Percentiles rank a stretch among this genome's conserved stretches.
Conservation (phyloP, 2,888 invertebrate species). For the Platycnemis pennipes region DNA sequence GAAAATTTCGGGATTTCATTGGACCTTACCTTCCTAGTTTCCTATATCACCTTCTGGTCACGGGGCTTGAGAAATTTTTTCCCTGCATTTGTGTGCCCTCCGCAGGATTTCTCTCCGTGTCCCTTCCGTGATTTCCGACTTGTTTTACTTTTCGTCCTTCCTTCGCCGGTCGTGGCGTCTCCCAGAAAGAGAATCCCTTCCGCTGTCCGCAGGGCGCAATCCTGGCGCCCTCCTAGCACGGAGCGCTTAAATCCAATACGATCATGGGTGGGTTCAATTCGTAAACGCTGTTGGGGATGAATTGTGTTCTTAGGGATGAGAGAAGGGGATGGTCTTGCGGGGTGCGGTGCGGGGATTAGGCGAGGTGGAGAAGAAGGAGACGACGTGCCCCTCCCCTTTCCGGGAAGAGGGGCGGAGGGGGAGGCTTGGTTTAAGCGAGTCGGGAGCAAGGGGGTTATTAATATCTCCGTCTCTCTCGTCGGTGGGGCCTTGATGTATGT, state of each 20-base stretch:
- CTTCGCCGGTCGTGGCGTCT: background rate
- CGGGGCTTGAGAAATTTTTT: no score
- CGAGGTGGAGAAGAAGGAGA: background rate
- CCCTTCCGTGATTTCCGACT: no score
- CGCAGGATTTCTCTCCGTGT: no score
- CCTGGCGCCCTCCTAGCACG: background rate
- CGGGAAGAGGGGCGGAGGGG: background rate
- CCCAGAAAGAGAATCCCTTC: background rate
- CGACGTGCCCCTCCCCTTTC: background rate
- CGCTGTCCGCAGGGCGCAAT: background rate
- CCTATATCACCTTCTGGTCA: no score
- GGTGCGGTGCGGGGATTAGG: background rate
- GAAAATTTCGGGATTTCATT: no score
- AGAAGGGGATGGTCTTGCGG: background rate
- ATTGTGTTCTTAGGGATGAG: background rate
- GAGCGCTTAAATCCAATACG: conserved; percentile 19
- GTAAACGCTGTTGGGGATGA: conserved; percentile 8
- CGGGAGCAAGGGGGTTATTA: conserved; percentile 52
- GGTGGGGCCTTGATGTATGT: conserved; percentile 56
- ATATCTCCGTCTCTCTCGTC: conserved; percentile 63
- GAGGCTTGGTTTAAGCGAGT: conserved; percentile 15
- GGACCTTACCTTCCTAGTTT: no score
- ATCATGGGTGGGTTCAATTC: conserved; percentile 23
- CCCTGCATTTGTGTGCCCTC: no score
- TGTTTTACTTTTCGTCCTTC: background rate